Percentiles rank a stretch among this genome's conserved stretches.
Evolutionary conservation across 2,113 vertebrate species (phyloP).

Genomic region (Rissa tridactyla): DNA sequence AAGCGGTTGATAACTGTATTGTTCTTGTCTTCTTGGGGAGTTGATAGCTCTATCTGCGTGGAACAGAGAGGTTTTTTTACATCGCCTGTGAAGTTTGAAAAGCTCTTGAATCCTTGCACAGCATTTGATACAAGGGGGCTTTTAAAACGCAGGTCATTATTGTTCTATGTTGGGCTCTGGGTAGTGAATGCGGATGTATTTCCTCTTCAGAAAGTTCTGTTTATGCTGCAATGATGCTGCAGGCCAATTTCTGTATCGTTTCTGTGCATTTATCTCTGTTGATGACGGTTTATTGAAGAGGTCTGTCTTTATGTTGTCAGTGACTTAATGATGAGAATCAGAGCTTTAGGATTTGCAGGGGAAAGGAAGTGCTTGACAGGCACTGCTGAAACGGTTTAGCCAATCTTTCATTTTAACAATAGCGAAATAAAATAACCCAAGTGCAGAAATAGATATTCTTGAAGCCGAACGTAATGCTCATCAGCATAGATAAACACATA

Average conservation of each 20-base stretch:
- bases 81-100: background rate
- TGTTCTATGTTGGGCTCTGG: background rate
- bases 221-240: background rate
- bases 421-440: slow-evolving; percentile 38
- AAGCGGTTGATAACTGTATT: background rate
- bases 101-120: background rate
- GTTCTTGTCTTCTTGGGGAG: background rate
- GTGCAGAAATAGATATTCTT: slow-evolving; percentile 44
- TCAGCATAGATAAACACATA: slow-evolving; percentile 46
- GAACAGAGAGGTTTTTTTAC: background rate
- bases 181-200: background rate
- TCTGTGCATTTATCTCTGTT: slow-evolving; percentile 27
- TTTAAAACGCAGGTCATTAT: background rate
- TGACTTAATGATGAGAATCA: slow-evolving; percentile 50
- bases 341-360: slow-evolving; percentile 39
- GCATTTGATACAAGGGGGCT: background rate
- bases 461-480: slow-evolving; percentile 20
- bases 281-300: slow-evolving; percentile 28
- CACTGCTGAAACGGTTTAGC: slow-evolving; percentile 9
- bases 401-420: slow-evolving; percentile 51
- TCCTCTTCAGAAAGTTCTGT: slow-evolving; percentile 39
- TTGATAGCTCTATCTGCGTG: background rate
- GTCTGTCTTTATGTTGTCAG: slow-evolving; percentile 34
- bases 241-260: slow-evolving; percentile 11
- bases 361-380: slow-evolving; percentile 22